Conservation (phyloP, 2,888 invertebrate species). For the Lamellibrachia satsuma region DNA sequence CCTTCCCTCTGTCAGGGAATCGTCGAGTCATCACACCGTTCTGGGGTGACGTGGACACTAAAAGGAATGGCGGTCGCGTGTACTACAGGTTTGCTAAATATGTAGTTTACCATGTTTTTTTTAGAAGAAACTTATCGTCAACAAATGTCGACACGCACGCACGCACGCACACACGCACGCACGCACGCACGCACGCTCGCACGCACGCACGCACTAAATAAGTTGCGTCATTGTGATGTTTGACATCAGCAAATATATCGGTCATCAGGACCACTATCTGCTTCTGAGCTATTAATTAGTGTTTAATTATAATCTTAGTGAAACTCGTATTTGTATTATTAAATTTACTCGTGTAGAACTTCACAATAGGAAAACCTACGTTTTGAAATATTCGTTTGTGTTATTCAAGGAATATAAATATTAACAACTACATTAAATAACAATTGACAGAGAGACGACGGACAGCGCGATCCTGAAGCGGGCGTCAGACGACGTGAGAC, state of each 20-base stretch:
- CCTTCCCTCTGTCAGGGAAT: slow-evolving; percentile 14
- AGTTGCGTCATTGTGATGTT: no score
- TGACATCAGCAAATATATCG: no score
- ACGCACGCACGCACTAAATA: no score
- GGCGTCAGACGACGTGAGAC: slow-evolving; percentile 48
- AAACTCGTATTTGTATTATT: background rate
- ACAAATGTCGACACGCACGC: background rate
- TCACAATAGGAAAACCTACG: no score
- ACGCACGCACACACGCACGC: background rate
- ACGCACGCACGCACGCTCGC: background rate
- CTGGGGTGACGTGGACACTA: slow-evolving; percentile 28
- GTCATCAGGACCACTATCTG: no score
- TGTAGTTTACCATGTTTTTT: background rate
- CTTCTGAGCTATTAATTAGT: no score
- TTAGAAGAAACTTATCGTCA: no score
- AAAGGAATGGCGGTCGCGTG: slow-evolving; percentile 19
- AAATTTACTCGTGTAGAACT: background rate
- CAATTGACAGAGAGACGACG: slow-evolving; percentile 8
- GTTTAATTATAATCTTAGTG: no score
- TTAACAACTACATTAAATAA: no score
- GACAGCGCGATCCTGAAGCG: slow-evolving; percentile 35
- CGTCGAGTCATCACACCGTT: slow-evolving; percentile 14
- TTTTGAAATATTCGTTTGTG: no score
- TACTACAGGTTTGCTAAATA: slow-evolving; percentile 22
- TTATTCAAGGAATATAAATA: no score